Evolutionary conservation across 2,888 invertebrate genomes (phyloP), one percentile per base, ranked within the genome.

Genomic region (Nomada ferruginata): DNA sequence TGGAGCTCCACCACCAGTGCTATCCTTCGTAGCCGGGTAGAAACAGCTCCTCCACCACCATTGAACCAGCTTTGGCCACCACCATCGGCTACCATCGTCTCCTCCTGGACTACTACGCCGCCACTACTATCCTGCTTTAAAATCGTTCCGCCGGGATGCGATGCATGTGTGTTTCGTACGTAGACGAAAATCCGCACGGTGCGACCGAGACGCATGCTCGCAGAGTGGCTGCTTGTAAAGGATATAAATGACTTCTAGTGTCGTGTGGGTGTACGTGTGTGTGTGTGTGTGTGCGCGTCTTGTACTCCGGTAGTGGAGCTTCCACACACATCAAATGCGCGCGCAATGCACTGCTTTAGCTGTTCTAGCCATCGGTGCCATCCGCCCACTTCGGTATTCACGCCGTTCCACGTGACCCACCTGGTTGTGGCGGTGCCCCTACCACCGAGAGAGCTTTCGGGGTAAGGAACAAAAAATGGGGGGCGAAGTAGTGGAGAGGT

Each of bases 371-470:
- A 29, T n/a, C 63, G 53, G 59, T 76, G 59, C 80, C 81, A 81
- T 84, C 88, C 88, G 88, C 88, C 88, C 88, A 88, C 88, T 87
- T 36, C 82, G 82, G 77, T 84, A 79, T 81, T 82, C 85, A 73
- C 80, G 83, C 70, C 79, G 72, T 76, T 86, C 81, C 88, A 87
- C 82, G 84, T 83, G 88, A 84, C 81, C 85, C 87, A 84, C 81
- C 84, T 71, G 63, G n/a, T 23, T 69, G 57, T 60, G 72, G 70
- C 74, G 71, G 18, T 61, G 53, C 70, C 61, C 84, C 76, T 76
- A 52, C 79, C 63, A 72, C 59, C 68, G 2, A 44, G 57, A 47
- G 44, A 63, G 63, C 80, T 78, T 75, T 66, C 76, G 42, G 59
- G 76, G 64, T 59, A 20, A 60, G 76, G 57, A 70, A 65, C 47